Base-by-base conservation (phyloP, 2,888 invertebrate genomes). In the Cylindroiulus punctatus region DNA sequence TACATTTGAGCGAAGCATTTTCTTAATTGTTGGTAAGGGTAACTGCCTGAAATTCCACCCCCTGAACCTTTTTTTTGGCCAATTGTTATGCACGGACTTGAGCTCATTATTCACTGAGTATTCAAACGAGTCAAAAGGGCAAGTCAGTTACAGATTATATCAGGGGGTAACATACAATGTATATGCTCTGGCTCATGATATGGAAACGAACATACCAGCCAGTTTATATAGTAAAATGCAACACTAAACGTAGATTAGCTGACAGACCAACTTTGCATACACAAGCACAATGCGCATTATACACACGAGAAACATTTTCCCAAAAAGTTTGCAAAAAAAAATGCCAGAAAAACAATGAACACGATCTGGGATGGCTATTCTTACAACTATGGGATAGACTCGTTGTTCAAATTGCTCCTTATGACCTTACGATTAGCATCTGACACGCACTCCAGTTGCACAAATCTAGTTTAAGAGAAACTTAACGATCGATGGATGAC, bases 401-500 rank as follows among this genome's bases (percentile, higher is more conserved):
- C 22, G 26, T 65, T 65, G 65, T 65, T 65, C 26, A 22, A 65
- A 65, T 65, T 65, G 65, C 10, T 65, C 26, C 26, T 44, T 44
- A 14, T 65, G 26, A 65, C 65, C 65, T 65, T 65, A 65, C 14
- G 65, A 65, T 65, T 26, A 65, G 8, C 65, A 65, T 65, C 65
- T 65, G 65, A 65, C 65, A 65, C 8, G 65, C 65, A 65, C 65
- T 65, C 65, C 65, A 65, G 65, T 65, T 65, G 26, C 22, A 65
- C 65, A 65, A 65, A 65, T 26, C 22, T 65, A 65, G 22, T 26
- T 65, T 65, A 12, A 65, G 4, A 65, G 65, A 65, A 65, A 65
- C 10, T 65, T n/a, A 65, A 65, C 65, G 65, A n/a, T n/a, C 8
- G 7, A 65, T 65, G 65, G 10, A 65, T n/a, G 52, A 1, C 52